Conservation (phyloP, 2,113 vertebrate genomes). For the Peromyscus californicus region DNA sequence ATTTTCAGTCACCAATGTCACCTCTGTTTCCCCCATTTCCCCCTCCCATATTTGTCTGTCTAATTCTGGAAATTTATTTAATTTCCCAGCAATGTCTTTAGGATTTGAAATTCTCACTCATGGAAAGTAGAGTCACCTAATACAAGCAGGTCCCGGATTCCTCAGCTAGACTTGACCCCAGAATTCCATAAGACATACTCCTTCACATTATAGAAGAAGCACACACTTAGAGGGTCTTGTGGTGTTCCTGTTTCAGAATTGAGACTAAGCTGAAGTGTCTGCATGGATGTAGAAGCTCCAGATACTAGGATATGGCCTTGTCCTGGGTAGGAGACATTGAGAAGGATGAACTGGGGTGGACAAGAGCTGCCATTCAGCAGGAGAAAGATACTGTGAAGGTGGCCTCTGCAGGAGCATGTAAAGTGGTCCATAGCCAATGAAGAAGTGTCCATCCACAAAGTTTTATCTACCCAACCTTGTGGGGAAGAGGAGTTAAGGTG, state of each 20-base stretch:
- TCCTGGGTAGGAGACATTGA: background rate
- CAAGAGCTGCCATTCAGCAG: background rate
- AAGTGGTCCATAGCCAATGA: too few relatives aligned
- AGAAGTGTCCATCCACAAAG: background rate
- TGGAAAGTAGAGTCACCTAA: background rate
- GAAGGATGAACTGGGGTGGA: background rate
- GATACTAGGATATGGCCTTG: background rate
- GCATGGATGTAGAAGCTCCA: background rate
- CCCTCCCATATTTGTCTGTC: background rate
- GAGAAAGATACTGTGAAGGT: background rate
- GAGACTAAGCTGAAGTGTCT: background rate
- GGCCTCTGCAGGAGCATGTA: background rate
- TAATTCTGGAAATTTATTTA: background rate
- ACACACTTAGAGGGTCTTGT: background rate
- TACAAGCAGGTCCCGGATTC: background rate
- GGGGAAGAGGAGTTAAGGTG: background rate
- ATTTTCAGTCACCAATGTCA: background rate
- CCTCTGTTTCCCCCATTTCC: fast-evolving
- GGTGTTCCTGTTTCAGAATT: background rate
- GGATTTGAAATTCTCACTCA: background rate
- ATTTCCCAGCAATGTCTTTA: background rate
- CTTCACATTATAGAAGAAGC: background rate
- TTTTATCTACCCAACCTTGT: background rate
- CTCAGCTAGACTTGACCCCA: background rate
- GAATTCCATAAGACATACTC: background rate